Evolutionary conservation across 2,797 vertebrate genomes (phyloP).

Genomic region (Cossypha caffra): DNA sequence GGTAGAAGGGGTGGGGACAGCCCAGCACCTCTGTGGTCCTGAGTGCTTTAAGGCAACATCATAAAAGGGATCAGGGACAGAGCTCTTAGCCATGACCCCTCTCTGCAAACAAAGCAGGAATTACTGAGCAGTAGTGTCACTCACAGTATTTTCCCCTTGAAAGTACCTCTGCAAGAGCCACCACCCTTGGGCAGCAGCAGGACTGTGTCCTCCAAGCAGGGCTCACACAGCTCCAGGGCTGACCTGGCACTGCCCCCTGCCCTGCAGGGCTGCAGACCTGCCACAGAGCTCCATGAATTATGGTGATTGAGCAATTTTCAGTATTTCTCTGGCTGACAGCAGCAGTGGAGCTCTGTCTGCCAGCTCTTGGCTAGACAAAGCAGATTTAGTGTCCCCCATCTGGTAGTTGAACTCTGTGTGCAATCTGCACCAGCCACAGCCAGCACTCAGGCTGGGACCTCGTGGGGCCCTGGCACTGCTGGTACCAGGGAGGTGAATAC

Average conservation of each 20-base stretch:
- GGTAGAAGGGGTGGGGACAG: not conserved
- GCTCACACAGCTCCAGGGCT: not conserved
- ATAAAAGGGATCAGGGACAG: constrained; percentile 52
- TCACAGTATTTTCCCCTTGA: not conserved
- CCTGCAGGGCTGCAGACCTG: not conserved
- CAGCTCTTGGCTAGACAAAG: constrained; percentile 68
- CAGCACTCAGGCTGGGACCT: not conserved
- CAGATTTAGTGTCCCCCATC: constrained; percentile 60
- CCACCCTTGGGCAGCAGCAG: accelerated
- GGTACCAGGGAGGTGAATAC: not conserved
- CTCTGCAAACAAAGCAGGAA: constrained; percentile 38
- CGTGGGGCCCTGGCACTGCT: not conserved
- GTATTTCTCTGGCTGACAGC: constrained; percentile 49
- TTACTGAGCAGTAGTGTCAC: not conserved
- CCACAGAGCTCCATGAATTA: constrained; percentile 19
- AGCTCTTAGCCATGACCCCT: constrained; percentile 35
- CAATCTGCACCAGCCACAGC: constrained; percentile 6
- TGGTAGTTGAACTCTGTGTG: constrained; percentile 44
- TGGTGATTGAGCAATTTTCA: constrained; percentile 51
- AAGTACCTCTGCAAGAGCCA: not conserved
- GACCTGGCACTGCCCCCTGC: not conserved
- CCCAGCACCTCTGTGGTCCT: not conserved
- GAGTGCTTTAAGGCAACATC: constrained; percentile 17
- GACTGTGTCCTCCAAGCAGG: not conserved
- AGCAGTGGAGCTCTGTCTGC: constrained; percentile 47